Evolutionary conservation across 53 echinoderm and acorn worm genomes (phyloP).

Genomic region (Glandiceps talaboti): DNA sequence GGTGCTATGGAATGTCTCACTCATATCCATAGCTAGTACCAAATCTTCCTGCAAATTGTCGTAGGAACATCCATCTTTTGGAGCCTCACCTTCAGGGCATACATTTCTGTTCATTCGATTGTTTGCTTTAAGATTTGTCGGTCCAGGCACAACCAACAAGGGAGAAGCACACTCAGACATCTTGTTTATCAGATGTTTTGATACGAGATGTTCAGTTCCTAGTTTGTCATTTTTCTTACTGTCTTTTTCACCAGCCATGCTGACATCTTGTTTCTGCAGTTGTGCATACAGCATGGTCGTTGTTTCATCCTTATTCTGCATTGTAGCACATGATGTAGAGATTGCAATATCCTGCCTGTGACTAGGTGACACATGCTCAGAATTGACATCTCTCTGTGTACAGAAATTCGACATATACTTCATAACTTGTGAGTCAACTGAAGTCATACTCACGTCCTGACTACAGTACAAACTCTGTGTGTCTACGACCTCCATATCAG

Average conservation of each 20-base stretch:
- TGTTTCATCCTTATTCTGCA: slow-evolving; percentile 12
- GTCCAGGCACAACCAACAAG: neutral
- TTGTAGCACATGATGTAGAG: neutral
- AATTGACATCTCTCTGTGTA: slow-evolving; percentile 33
- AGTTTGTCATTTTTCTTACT: too few relatives aligned
- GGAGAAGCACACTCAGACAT: neutral
- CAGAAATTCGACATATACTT: slow-evolving; percentile 41
- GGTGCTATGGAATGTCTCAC: slow-evolving; percentile 2
- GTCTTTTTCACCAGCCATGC: neutral
- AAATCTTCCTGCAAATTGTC: slow-evolving; percentile 7
- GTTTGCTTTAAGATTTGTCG: neutral
- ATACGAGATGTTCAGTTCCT: neutral
- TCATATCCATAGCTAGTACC: slow-evolving; percentile 6
- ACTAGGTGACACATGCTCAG: slow-evolving; percentile 46
- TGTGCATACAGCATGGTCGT: slow-evolving; percentile 10
- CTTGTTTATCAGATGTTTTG: neutral
- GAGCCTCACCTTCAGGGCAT: neutral
- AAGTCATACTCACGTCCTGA: slow-evolving; percentile 4
- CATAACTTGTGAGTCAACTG: slow-evolving; percentile 53
- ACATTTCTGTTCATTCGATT: neutral
- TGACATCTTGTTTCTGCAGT: neutral
- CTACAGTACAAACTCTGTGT: neutral
- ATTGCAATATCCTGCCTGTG: neutral
- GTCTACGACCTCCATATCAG: neutral
- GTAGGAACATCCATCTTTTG: neutral